These are phyloP conservation scores for Eristalis pertinax DNA, from an alignment of 2,888 invertebrate species.

Conservation along the genomic window DNA sequence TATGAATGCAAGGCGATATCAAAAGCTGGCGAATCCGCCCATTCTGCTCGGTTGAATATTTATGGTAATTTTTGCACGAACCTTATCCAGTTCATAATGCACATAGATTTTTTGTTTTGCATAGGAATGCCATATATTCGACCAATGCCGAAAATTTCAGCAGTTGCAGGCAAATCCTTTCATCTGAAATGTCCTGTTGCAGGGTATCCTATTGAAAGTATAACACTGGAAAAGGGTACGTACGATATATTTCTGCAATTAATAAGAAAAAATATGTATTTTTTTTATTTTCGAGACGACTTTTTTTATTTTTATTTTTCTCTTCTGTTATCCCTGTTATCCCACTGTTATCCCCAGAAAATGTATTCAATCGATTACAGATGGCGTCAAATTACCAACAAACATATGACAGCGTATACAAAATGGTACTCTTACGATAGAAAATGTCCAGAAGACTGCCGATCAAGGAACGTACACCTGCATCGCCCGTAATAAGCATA, in stretches of 20 bases:
- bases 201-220: conserved; percentile 92
- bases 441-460: conserved; percentile 90
- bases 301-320: no score
- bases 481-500: conserved; percentile 91
- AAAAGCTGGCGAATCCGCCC: conserved; percentile 88
- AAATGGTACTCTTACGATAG: conserved; percentile 92
- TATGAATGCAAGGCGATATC: conserved; percentile 93
- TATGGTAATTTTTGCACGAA: conserved; percentile 84
- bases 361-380: conserved; percentile 80
- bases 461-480: conserved; percentile 96
- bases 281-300: background rate
- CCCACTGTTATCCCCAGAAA: no score
- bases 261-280: background rate
- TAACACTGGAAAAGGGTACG: conserved; percentile 93
- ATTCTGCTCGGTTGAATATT: conserved; percentile 93
- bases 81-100: background rate
- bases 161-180: conserved; percentile 90
- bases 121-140: conserved; percentile 90
- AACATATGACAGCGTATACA: conserved; percentile 92
- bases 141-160: conserved; percentile 92
- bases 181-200: conserved; percentile 94
- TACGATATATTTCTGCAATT: background rate
- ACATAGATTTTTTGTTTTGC: conserved; percentile 48
- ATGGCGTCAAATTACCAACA: conserved; percentile 90
- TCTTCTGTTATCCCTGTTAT: no score